Percentiles rank a stretch among this genome's conserved stretches.
These are phyloP conservation scores for Enteromius paludinosus DNA, from an alignment of 2,797 vertebrate species.

Conservation along the genomic window DNA sequence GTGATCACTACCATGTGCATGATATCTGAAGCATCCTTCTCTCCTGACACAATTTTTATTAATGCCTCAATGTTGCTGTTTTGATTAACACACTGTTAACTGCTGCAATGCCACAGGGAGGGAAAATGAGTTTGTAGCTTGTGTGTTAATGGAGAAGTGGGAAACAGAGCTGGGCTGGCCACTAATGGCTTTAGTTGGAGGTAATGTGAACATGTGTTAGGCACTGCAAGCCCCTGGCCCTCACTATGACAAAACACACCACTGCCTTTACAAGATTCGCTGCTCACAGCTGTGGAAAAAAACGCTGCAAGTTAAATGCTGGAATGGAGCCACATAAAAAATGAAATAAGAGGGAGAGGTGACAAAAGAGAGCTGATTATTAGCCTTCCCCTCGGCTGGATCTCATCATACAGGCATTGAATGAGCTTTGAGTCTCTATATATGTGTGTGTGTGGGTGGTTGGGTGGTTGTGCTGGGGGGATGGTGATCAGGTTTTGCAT, in stretches of 20 bases:
- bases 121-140: conserved; percentile 56
- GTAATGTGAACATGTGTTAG: conserved; percentile 61
- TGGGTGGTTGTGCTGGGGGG: not conserved
- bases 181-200: conserved; percentile 59
- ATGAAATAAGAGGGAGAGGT: conserved; percentile 59
- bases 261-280: conserved; percentile 65
- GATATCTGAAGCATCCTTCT: conserved; percentile 1
- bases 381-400: conserved; percentile 70
- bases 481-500: conserved; percentile 17
- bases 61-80: conserved; percentile 29
- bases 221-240: conserved; percentile 62
- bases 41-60: conserved; percentile 41
- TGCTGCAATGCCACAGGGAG: conserved; percentile 49
- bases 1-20: conserved; percentile 52
- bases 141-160: conserved; percentile 62
- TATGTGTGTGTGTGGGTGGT: not conserved
- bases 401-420: conserved; percentile 78
- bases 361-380: conserved; percentile 68
- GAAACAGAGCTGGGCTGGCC: conserved; percentile 53
- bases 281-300: conserved; percentile 67
- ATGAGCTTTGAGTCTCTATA: conserved; percentile 74
- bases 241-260: conserved; percentile 69
- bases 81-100: conserved; percentile 63
- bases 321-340: conserved; percentile 53
- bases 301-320: conserved; percentile 68